Percentiles rank a stretch among this genome's conserved stretches.
Conservation (phyloP, 2,888 invertebrate genomes). For the Lasioglossum figueresi region DNA sequence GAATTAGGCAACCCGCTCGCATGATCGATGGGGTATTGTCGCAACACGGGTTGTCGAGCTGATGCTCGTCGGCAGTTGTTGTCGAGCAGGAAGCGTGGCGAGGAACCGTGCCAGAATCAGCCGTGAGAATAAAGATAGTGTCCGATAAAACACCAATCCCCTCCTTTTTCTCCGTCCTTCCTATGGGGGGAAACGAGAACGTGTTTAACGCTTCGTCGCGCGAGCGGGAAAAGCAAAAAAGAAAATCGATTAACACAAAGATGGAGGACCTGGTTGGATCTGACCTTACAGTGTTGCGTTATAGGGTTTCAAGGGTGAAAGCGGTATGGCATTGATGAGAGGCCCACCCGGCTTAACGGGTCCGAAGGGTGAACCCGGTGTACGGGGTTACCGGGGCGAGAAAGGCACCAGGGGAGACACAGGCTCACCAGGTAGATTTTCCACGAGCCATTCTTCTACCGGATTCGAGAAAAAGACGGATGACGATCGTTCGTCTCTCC, state of each 20-base stretch:
- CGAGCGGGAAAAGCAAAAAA: slow-evolving; percentile 27
- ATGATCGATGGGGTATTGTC: background rate
- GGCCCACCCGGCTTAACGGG: slow-evolving; percentile 87
- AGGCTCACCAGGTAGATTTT: slow-evolving; percentile 85
- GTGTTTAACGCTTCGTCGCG: slow-evolving; percentile 58
- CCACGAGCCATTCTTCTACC: slow-evolving; percentile 61
- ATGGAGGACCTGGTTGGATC: slow-evolving; percentile 82
- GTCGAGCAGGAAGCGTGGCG: background rate
- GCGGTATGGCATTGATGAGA: slow-evolving; percentile 86
- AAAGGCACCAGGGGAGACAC: slow-evolving; percentile 86
- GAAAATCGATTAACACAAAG: slow-evolving; percentile 33
- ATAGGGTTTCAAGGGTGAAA: slow-evolving; percentile 86
- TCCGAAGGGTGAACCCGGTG: slow-evolving; percentile 85
- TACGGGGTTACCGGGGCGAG: slow-evolving; percentile 88
- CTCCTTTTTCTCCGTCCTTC: slow-evolving; percentile 60
- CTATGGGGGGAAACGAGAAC: slow-evolving; percentile 33
- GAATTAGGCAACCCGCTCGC: background rate
- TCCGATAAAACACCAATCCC: slow-evolving; percentile 44
- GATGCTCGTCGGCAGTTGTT: background rate
- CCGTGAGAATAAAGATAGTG: slow-evolving; percentile 40
- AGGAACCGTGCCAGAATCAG: slow-evolving; percentile 42
- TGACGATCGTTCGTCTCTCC: slow-evolving; percentile 41
- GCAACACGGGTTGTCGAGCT: background rate
- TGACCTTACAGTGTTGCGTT: slow-evolving; percentile 80
- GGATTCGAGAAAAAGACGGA: slow-evolving; percentile 44